Percentiles rank a stretch among this genome's conserved stretches.
phyloP scores from a whole-genome alignment of 2,888 invertebrate species.

The Torymus texanus region DNA sequence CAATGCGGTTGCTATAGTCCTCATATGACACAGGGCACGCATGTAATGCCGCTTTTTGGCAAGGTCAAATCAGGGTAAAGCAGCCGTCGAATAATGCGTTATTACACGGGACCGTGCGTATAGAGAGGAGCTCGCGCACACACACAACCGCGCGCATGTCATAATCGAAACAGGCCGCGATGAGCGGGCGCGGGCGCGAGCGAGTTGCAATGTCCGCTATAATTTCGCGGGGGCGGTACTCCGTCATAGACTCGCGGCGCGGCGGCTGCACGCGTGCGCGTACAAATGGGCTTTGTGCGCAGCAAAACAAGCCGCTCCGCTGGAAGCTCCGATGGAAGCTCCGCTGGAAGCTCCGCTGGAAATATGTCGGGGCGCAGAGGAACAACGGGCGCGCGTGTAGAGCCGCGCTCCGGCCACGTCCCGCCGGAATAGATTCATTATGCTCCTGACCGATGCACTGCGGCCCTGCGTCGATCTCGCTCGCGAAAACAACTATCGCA shows the following conservation, averaged over 20 bases:
- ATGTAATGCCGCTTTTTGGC: not conserved
- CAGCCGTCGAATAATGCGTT: not conserved
- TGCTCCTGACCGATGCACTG: slow-evolving; percentile 45
- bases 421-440: slow-evolving; percentile 68
- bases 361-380: not conserved
- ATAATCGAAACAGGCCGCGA: slow-evolving; percentile 16
- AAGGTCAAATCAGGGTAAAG: not conserved
- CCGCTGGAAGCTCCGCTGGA: slow-evolving; percentile 2
- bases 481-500: slow-evolving; percentile 67
- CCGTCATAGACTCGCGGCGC: slow-evolving; percentile 33
- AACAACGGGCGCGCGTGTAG: not conserved
- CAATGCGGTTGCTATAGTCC: no score
- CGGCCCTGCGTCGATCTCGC: slow-evolving; percentile 57
- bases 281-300: slow-evolving; percentile 36
- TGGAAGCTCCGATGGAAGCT: no score
- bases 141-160: not conserved
- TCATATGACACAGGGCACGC: no score
- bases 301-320: slow-evolving; percentile 16
- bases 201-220: not conserved
- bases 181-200: no score
- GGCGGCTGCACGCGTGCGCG: slow-evolving; percentile 40
- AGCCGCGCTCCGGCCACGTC: slow-evolving; percentile 52
- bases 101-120: no score
- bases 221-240: slow-evolving; percentile 22
- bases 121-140: no score